Percentiles rank a stretch among this genome's conserved stretches.
Conservation (phyloP, 2,797 vertebrate species). For the Rhincodon typus region DNA sequence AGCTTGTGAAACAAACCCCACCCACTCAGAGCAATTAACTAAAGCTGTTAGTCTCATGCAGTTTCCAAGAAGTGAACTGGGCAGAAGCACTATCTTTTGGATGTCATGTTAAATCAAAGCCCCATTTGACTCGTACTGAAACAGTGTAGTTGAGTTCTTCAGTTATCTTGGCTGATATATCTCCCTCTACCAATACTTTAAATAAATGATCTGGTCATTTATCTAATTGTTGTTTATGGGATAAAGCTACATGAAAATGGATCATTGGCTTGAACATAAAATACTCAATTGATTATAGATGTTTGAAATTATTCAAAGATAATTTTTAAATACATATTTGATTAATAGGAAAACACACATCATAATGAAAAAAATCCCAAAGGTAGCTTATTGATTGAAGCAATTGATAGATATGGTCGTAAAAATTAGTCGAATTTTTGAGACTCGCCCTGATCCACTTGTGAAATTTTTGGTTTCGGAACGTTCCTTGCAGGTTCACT, state of each 20-base stretch:
- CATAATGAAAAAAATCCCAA: neutral
- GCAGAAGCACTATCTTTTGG: neutral
- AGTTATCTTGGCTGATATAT: neutral
- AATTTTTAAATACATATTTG: neutral
- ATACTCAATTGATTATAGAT: neutral
- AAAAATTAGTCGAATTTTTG: neutral
- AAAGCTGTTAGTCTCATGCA: neutral
- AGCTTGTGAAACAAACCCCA: neutral
- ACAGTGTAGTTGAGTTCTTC: neutral
- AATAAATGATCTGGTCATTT: neutral
- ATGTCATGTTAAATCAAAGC: neutral
- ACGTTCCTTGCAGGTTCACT: slow-evolving; percentile 55
- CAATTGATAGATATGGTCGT: neutral
- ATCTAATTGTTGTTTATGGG: neutral
- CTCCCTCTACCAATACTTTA: neutral
- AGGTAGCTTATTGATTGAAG: neutral
- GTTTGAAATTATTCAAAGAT: neutral
- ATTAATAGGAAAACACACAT: neutral
- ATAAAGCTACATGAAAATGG: neutral
- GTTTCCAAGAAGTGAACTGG: neutral
- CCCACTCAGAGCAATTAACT: neutral
- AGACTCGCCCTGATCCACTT: slow-evolving; percentile 73
- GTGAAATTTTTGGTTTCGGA: slow-evolving; percentile 61
- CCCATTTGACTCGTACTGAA: neutral
- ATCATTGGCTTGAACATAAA: neutral